Conservation (phyloP, 2,113 vertebrate genomes). For the Chunga burmeisteri region DNA sequence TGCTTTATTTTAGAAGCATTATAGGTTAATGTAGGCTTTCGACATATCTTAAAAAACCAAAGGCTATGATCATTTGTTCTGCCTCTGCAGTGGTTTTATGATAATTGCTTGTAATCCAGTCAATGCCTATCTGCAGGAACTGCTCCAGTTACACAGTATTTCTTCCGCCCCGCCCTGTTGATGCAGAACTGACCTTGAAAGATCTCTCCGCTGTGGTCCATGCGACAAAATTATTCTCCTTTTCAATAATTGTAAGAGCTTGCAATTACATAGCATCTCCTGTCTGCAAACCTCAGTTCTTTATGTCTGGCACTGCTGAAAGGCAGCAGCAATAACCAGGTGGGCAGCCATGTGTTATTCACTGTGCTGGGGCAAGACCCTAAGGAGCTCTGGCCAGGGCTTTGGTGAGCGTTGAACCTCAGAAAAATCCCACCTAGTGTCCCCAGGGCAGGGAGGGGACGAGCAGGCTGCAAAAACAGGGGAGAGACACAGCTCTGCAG, state of each 20-base stretch:
- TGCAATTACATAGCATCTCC: neutral
- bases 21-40: slow-evolving; percentile 22
- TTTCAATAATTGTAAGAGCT: neutral
- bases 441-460: too few relatives aligned
- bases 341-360: neutral
- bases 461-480: neutral
- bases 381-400: neutral
- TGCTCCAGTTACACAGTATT: neutral
- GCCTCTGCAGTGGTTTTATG: neutral
- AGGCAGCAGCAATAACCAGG: neutral
- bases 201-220: neutral
- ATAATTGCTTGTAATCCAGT: neutral
- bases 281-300: neutral
- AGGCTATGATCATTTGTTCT: neutral
- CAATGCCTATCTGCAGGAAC: neutral
- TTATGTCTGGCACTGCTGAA: rapidly evolving
- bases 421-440: rapidly evolving
- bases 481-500: neutral
- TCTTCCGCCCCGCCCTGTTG: neutral
- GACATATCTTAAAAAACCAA: neutral
- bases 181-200: neutral
- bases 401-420: neutral
- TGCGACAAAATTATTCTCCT: neutral
- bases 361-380: neutral
- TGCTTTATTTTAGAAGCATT: slow-evolving; percentile 43